Base-by-base conservation (phyloP, 2,113 vertebrate species). In the Rhea pennata region DNA sequence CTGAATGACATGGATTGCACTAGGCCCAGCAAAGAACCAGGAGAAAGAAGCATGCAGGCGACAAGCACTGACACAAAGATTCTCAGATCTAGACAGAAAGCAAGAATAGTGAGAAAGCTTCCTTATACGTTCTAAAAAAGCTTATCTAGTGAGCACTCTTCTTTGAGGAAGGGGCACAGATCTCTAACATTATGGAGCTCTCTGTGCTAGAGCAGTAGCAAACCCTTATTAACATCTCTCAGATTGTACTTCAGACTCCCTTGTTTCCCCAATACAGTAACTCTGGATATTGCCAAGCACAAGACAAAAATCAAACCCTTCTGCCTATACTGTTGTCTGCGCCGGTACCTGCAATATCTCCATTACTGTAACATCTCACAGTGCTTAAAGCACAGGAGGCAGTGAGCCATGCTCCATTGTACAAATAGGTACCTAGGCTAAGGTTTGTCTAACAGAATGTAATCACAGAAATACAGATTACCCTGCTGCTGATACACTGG, bases 391-490 rank as follows among this genome's bases (percentile, higher is more conserved):
- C 15, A n/a, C 33, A 5, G 0, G 9, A 31, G 33, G 62, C 53
- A n/a, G 53, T 17, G 19, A 31, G 75, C 69, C 19, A 36, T 27
- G 46, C n/a, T 46, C 44, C 26, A 4, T 1, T 7, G 59, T 29
- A 58, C 26, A 33, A 15, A 26, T 10, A 3, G n/a, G 29, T 26
- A 40, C 16, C 19, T 8, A 17, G 16, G 48, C 48, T 31, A 40
- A 33, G 40, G 13, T 27, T 54, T 26, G 20, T 23, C 22, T 6
- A 72, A 24, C 9, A 0, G 4, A 54, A 29, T 0, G 0, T 14
- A 44, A 39, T 36, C 26, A 26, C 31, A 31, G 66, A 53, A 73
- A 53, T 14, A 26, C 42, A 29, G 44, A 23, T 84, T 8, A n/a
- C 7, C 9, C 22, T 17, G 23, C 26, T 29, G 46, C 17, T 1